Conservation (phyloP, 92 coral and sea anemone genomes). For the Porites divaricata region DNA sequence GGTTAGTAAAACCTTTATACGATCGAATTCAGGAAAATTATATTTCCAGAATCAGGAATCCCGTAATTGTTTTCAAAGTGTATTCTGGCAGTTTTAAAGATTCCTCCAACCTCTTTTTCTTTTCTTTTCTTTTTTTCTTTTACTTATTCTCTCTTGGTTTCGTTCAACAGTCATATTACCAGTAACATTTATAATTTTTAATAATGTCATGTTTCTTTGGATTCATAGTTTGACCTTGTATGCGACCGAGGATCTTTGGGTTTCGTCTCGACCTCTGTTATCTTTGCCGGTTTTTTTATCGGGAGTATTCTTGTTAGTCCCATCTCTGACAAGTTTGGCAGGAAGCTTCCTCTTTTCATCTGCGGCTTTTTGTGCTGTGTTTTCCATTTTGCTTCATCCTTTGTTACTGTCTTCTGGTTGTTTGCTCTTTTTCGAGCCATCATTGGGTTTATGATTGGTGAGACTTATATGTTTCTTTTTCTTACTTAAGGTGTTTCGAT, state of each 20-base stretch:
- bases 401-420: conserved; percentile 82
- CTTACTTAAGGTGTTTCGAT: too few relatives aligned
- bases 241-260: conserved; percentile 80
- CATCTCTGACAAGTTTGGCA: conserved; percentile 85
- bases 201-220: too few relatives aligned
- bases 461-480: not conserved
- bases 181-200: too few relatives aligned
- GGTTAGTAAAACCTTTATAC: too few relatives aligned
- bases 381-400: conserved; percentile 66
- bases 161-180: too few relatives aligned
- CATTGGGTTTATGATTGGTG: conserved; percentile 86
- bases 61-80: too few relatives aligned
- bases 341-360: conserved; percentile 67
- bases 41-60: too few relatives aligned
- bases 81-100: too few relatives aligned
- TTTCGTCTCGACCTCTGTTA: conserved; percentile 83
- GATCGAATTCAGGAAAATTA: too few relatives aligned
- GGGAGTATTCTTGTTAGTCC: conserved; percentile 77
- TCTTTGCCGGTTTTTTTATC: conserved; percentile 81
- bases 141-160: too few relatives aligned
- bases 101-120: too few relatives aligned
- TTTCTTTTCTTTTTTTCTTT: too few relatives aligned
- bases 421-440: conserved; percentile 76
- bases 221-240: conserved; percentile 87
- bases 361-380: conserved; percentile 62